Percentiles rank a stretch among this genome's conserved stretches.
Conservation (phyloP, 2,113 vertebrate species). For the Spizaetus ornatus region DNA sequence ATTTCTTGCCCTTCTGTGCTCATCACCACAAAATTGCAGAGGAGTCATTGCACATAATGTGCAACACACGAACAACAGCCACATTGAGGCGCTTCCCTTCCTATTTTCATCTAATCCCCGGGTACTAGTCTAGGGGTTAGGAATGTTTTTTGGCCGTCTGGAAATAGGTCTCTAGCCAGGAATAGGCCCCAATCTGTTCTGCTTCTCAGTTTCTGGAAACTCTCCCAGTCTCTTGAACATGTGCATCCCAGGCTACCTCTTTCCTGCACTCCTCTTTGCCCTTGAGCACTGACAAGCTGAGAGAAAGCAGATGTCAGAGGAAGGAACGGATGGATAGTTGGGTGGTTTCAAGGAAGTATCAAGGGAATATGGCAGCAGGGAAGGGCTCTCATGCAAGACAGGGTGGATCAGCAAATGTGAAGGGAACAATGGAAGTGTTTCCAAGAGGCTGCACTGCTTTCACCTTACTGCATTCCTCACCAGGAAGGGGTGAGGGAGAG, state of each 20-base stretch:
- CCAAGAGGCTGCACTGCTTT: neutral
- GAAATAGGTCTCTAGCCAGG: conserved; percentile 63
- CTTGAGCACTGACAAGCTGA: conserved; percentile 63
- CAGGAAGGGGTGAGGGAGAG: neutral
- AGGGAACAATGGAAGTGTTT: neutral
- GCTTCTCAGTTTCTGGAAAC: conserved; percentile 58
- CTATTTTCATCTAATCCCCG: neutral
- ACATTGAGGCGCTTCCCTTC: neutral
- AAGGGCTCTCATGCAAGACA: conserved; percentile 25
- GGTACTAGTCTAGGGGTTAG: conserved; percentile 43
- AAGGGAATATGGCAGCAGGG: conserved; percentile 41
- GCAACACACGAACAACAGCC: neutral
- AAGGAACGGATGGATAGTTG: conserved; percentile 52
- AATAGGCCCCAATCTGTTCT: conserved; percentile 62
- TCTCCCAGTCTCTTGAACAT: conserved; percentile 58
- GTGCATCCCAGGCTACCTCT: conserved; percentile 63
- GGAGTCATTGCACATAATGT: neutral
- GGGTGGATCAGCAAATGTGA: conserved; percentile 4
- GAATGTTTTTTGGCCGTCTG: conserved; percentile 52
- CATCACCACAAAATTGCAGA: neutral
- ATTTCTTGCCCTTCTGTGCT: neutral
- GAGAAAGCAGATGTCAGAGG: conserved; percentile 60
- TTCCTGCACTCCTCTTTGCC: conserved; percentile 36
- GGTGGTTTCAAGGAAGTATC: conserved; percentile 43
- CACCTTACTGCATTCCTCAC: neutral